Conservation (phyloP, 2,113 vertebrate genomes). For the Rissa tridactyla region DNA sequence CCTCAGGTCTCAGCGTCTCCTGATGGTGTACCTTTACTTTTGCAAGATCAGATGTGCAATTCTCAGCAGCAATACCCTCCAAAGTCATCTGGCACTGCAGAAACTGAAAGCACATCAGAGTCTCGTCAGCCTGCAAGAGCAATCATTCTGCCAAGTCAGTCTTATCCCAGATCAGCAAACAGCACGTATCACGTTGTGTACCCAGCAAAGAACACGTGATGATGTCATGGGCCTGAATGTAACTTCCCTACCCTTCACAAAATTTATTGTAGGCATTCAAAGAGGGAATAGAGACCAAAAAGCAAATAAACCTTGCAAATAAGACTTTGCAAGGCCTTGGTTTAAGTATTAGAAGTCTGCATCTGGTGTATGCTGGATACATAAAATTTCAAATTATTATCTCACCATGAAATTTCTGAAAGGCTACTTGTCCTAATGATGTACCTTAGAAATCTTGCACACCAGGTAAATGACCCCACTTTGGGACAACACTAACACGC, state of each 20-base stretch:
- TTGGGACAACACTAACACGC: background rate
- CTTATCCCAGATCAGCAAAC: constrained; percentile 11
- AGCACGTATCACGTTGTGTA: background rate
- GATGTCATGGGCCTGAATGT: background rate
- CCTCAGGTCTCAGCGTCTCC: background rate
- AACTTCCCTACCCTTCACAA: background rate
- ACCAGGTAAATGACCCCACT: background rate
- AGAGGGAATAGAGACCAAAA: background rate
- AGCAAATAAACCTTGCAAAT: background rate
- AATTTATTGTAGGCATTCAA: background rate
- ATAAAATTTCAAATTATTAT: background rate
- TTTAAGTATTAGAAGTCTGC: background rate
- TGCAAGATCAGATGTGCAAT: background rate
- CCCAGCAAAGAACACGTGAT: background rate
- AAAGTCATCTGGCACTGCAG: background rate
- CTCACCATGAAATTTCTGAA: background rate
- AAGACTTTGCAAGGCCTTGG: background rate
- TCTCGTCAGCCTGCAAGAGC: background rate
- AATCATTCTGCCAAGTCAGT: background rate
- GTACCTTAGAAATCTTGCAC: background rate
- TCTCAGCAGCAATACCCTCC: background rate
- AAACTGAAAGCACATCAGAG: background rate
- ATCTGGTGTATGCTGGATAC: background rate
- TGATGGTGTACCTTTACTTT: background rate
- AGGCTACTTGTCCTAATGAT: background rate